Percentiles rank a stretch among this genome's conserved stretches.
phyloP scores from a whole-genome alignment of 2,113 vertebrate genomes.

The Thamnaconus septentrionalis region DNA sequence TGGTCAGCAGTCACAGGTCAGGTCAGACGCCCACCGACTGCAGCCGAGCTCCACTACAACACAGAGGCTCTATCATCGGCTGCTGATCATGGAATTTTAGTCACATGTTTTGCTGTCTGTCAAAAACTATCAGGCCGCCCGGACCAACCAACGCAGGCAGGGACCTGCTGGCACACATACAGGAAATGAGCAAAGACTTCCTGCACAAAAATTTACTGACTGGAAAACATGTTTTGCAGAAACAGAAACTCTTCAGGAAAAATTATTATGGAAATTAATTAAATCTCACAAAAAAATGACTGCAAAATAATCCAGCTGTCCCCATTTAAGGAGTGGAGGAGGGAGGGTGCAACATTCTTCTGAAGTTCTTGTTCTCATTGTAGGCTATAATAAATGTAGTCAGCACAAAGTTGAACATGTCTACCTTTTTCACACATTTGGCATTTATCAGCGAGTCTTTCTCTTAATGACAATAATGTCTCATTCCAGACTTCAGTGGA shows the following conservation, averaged over 20 bases:
- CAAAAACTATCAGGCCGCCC: constrained; percentile 56
- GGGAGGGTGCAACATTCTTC: not conserved
- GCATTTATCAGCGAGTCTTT: too few species aligned
- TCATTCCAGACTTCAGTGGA: too few species aligned
- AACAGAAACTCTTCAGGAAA: not conserved
- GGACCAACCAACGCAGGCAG: constrained; percentile 25
- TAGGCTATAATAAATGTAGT: too few species aligned
- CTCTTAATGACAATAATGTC: too few species aligned
- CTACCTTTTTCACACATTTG: not conserved
- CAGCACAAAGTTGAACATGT: not conserved
- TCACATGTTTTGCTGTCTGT: constrained; percentile 69
- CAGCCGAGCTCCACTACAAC: constrained; percentile 42
- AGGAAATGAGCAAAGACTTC: constrained; percentile 32
- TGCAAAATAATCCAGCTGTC: not conserved
- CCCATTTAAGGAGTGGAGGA: not conserved
- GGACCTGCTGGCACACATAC: constrained; percentile 35
- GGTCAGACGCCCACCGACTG: constrained; percentile 59
- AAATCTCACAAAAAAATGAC: not conserved
- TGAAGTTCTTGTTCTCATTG: not conserved
- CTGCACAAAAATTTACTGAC: constrained; percentile 12
- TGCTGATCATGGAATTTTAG: constrained; percentile 60
- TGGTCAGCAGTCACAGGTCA: constrained; percentile 46
- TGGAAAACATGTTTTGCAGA: not conserved
- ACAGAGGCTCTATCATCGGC: constrained; percentile 64
- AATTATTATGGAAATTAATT: not conserved